A percentile compares a stretch with the other conserved stretches of the same genome.
Conservation (phyloP, 2,888 invertebrate genomes). For the Eubasilissa splendida region DNA sequence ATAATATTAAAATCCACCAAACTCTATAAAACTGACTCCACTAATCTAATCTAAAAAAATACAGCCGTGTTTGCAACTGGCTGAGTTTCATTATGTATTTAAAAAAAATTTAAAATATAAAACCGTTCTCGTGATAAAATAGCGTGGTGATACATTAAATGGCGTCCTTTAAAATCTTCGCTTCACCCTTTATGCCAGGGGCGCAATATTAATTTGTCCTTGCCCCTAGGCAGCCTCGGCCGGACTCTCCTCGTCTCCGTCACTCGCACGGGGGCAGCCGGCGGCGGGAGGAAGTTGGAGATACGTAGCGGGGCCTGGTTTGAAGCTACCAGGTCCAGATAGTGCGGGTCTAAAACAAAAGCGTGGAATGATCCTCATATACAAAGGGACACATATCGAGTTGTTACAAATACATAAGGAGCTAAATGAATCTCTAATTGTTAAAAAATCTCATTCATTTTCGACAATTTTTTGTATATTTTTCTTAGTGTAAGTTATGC, state of each 20-base stretch:
- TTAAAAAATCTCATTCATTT: neutral
- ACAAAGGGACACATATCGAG: slow-evolving; percentile 53
- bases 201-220: slow-evolving; percentile 57
- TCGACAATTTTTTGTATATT: neutral
- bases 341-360: slow-evolving; percentile 56
- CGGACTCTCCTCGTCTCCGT: slow-evolving; percentile 46
- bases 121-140: slow-evolving; percentile 16
- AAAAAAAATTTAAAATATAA: too few species aligned
- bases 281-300: slow-evolving; percentile 41
- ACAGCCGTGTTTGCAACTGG: too few species aligned
- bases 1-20: too few species aligned
- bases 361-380: slow-evolving; percentile 57
- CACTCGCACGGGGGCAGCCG: slow-evolving; percentile 10
- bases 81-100: too few species aligned
- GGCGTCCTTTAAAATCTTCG: slow-evolving; percentile 47
- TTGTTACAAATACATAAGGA: neutral
- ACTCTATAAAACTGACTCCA: too few species aligned
- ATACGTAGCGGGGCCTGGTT: slow-evolving; percentile 34
- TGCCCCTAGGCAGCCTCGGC: slow-evolving; percentile 42
- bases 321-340: slow-evolving; percentile 33
- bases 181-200: slow-evolving; percentile 48
- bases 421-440: slow-evolving; percentile 19
- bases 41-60: too few species aligned
- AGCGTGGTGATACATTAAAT: slow-evolving; percentile 53
- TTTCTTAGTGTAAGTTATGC: too few species aligned